Evolutionary conservation across 37 sponge, comb jelly and placozoan genomes (phyloP).

Genomic region (Axinella damicornis): DNA sequence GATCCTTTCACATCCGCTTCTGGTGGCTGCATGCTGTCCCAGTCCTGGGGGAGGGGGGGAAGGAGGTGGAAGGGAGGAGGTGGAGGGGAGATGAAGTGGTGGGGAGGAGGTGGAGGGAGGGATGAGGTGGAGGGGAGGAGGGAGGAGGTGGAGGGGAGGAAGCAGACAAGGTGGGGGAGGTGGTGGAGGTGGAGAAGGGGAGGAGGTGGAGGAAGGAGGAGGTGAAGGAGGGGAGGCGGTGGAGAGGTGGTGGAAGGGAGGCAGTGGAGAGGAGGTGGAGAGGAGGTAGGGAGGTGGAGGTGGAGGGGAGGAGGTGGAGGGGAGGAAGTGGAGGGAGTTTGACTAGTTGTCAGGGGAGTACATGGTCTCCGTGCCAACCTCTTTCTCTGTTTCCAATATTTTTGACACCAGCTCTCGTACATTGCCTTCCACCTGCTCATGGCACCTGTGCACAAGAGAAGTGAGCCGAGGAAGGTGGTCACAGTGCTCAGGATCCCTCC

Average conservation of each 20-base stretch:
- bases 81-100: background rate
- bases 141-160: too few relatives aligned
- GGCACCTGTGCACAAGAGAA: constrained; percentile 32
- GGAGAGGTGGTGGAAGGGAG: too few relatives aligned
- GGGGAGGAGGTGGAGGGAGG: background rate
- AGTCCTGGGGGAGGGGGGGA: constrained; percentile 30
- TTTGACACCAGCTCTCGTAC: constrained; percentile 45
- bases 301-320: too few relatives aligned
- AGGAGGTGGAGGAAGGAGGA: too few relatives aligned
- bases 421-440: constrained; percentile 57
- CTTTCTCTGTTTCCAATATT: constrained; percentile 59
- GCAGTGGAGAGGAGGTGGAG: too few relatives aligned
- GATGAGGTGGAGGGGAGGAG: too few relatives aligned
- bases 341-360: too few relatives aligned
- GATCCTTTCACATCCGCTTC: constrained; percentile 55
- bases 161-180: too few relatives aligned
- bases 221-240: too few relatives aligned
- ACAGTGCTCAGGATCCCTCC: constrained; percentile 87
- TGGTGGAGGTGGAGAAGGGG: too few relatives aligned
- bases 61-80: background rate
- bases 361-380: constrained; percentile 23
- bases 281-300: too few relatives aligned
- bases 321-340: too few relatives aligned
- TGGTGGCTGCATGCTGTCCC: constrained; percentile 52
- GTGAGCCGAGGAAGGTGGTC: constrained; percentile 76